These are phyloP conservation scores for Litocranius walleri DNA, from an alignment of 2,113 vertebrate genomes.

Conservation along the genomic window DNA sequence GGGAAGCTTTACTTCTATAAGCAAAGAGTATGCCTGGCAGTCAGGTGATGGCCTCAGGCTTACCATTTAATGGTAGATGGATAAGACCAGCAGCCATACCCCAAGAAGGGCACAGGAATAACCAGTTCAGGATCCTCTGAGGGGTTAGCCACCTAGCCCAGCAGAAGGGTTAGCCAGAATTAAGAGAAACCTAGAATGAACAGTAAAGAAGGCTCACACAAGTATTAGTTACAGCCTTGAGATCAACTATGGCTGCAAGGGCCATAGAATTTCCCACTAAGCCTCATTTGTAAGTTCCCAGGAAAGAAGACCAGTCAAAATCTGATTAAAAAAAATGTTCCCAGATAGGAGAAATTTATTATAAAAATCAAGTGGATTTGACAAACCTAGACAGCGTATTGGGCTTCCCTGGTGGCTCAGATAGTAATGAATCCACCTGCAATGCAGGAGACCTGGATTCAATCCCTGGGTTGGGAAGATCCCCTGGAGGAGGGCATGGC, in stretches of 20 bases:
- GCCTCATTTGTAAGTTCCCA: not conserved
- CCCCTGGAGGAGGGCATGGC: not conserved
- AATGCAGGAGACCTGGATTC: not conserved
- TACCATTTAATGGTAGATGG: not conserved
- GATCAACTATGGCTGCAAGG: not conserved
- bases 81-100: not conserved
- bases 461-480: not conserved
- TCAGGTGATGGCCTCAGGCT: not conserved
- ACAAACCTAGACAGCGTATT: not conserved
- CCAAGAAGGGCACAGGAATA: not conserved
- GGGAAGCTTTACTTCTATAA: not conserved
- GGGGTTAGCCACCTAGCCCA: not conserved
- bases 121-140: not conserved
- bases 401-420: not conserved
- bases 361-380: not conserved
- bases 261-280: not conserved
- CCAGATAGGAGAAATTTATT: not conserved
- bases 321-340: not conserved
- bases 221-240: not conserved
- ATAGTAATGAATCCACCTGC: not conserved
- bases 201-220: not conserved
- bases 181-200: not conserved
- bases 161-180: not conserved
- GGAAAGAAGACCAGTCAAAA: not conserved
- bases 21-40: not conserved